These are phyloP conservation scores for Drosophila santomea DNA, from an alignment of 1,140 invertebrate species.

Conservation along the genomic window DNA sequence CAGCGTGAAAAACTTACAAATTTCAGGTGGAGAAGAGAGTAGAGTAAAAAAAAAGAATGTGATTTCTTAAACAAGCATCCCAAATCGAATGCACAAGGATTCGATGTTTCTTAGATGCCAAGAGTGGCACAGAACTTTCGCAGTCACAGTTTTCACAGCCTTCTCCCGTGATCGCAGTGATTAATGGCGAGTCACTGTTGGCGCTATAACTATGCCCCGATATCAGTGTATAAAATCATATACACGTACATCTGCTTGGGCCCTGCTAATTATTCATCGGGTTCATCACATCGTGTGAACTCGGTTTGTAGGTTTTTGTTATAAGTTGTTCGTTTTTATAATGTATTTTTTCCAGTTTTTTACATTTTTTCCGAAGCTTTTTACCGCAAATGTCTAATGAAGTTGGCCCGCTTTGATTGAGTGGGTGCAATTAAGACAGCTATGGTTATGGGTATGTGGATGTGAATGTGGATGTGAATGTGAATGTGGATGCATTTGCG, in stretches of 20 bases:
- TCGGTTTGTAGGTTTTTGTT: conserved; percentile 80
- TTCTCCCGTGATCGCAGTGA: conserved; percentile 11
- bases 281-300: conserved; percentile 72
- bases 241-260: conserved; percentile 37
- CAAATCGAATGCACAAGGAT: background rate
- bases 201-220: conserved; percentile 33
- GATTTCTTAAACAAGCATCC: background rate
- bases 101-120: background rate
- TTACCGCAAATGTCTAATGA: conserved; percentile 83
- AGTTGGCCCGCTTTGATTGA: conserved; percentile 82
- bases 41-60: background rate
- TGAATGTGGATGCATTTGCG: conserved; percentile 9
- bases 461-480: background rate
- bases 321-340: conserved; percentile 54
- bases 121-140: background rate
- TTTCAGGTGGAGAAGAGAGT: background rate
- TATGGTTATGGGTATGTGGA: background rate
- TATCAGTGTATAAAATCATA: conserved; percentile 10
- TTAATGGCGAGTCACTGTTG: conserved; percentile 45
- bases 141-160: conserved; percentile 8
- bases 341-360: conserved; percentile 11
- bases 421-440: conserved; percentile 73
- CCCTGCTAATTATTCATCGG: conserved; percentile 71
- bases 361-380: conserved; percentile 51
- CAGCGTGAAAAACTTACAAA: conserved; percentile 23